phyloP scores from a whole-genome alignment of 1,140 invertebrate genomes.

The Drosophila parvula region DNA sequence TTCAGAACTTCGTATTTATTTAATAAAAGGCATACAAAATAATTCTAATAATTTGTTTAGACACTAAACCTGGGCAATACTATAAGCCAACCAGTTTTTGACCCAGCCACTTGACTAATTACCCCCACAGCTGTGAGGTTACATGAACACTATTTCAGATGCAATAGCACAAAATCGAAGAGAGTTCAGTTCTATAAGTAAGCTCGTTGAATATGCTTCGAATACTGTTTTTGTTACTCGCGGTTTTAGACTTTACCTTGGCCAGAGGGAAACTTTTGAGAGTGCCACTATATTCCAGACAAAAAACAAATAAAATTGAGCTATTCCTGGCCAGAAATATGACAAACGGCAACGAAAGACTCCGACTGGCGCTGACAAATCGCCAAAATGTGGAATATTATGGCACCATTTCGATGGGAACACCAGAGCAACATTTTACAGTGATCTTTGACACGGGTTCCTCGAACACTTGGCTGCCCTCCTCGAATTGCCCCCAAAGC shows the following conservation, averaged over 20 bases:
- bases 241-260: not conserved
- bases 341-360: not conserved
- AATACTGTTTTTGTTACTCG: constrained; percentile 3
- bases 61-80: no score
- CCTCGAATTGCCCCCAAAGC: constrained; percentile 42
- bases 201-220: constrained; percentile 38
- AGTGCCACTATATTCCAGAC: constrained; percentile 15
- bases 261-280: constrained; percentile 9
- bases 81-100: not conserved
- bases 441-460: constrained; percentile 73
- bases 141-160: not conserved
- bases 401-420: constrained; percentile 95
- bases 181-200: constrained; percentile 26
- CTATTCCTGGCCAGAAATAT: constrained; percentile 7
- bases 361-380: constrained; percentile 28
- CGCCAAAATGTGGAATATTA: constrained; percentile 54
- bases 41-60: no score
- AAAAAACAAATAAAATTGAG: not conserved
- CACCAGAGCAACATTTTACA: constrained; percentile 90
- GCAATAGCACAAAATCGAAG: not conserved
- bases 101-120: constrained; percentile 14
- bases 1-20: no score
- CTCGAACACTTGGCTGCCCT: constrained; percentile 67
- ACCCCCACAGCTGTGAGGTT: constrained; percentile 36
- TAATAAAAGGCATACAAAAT: no score